phyloP scores from a whole-genome alignment of 2,797 vertebrate genomes.

The Steatocranus sp. region DNA sequence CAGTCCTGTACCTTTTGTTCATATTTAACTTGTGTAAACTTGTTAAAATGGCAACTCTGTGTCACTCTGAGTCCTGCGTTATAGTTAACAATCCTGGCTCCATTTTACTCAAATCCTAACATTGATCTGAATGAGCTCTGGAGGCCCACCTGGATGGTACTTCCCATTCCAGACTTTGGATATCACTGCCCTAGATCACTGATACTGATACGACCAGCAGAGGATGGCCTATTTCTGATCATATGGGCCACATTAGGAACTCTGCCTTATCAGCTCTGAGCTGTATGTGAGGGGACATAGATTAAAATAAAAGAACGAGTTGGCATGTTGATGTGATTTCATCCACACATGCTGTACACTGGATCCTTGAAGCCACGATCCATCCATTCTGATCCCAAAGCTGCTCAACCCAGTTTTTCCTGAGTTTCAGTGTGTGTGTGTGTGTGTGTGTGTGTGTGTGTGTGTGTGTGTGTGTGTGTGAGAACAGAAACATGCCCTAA shows the following conservation, averaged over 20 bases:
- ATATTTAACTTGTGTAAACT: rapidly evolving
- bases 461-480: background rate
- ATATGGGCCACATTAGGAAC: background rate
- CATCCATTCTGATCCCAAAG: background rate
- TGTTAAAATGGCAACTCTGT: background rate
- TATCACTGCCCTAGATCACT: background rate
- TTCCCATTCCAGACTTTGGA: background rate
- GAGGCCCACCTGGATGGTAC: background rate
- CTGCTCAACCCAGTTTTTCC: slow-evolving; percentile 1
- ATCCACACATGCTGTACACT: background rate
- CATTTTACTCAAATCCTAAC: background rate
- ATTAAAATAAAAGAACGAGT: background rate
- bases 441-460: background rate
- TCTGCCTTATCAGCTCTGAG: background rate
- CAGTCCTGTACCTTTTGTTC: rapidly evolving
- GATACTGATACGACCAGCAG: background rate
- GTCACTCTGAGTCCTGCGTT: background rate
- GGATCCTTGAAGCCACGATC: background rate
- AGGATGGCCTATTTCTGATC: background rate
- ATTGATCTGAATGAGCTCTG: background rate
- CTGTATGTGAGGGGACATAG: background rate
- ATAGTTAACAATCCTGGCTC: background rate
- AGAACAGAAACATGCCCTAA: background rate
- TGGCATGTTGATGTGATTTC: background rate
- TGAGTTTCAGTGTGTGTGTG: background rate